Evolutionary conservation across 2,797 vertebrate species (phyloP).

Genomic region (Acipenser transmontanus): DNA sequence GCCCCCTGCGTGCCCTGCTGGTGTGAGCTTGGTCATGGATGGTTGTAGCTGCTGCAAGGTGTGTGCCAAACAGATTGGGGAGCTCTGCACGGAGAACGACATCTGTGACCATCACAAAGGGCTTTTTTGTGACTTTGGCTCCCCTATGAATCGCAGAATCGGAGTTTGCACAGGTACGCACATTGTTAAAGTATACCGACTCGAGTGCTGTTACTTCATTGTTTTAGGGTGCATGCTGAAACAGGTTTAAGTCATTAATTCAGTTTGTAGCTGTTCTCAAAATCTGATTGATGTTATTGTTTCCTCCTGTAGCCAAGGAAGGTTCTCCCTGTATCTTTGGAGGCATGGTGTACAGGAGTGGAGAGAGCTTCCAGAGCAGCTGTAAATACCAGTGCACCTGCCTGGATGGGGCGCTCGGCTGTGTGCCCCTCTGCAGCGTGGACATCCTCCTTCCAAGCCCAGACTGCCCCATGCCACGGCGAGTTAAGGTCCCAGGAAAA

Average conservation of each 20-base stretch:
- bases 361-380: slow-evolving; percentile 94
- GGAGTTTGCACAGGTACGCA: slow-evolving; percentile 89
- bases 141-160: slow-evolving; percentile 79
- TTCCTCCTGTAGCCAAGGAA: slow-evolving; percentile 67
- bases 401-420: slow-evolving; percentile 87
- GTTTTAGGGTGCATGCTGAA: neutral
- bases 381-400: slow-evolving; percentile 98
- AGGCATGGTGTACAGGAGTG: slow-evolving; percentile 85
- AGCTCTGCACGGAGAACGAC: slow-evolving; percentile 86
- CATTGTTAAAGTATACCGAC: too few relatives aligned
- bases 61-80: slow-evolving; percentile 92
- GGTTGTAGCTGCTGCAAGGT: slow-evolving; percentile 92
- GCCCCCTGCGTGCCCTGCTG: slow-evolving; percentile 72
- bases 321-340: slow-evolving; percentile 89
- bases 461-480: slow-evolving; percentile 84
- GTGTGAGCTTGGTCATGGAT: slow-evolving; percentile 83
- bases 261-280: too few relatives aligned
- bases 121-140: slow-evolving; percentile 90
- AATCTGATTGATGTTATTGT: too few relatives aligned
- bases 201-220: neutral
- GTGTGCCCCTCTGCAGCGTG: slow-evolving; percentile 89
- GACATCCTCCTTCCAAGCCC: slow-evolving; percentile 85
- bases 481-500: slow-evolving; percentile 88
- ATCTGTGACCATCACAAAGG: slow-evolving; percentile 90
- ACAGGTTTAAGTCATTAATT: too few relatives aligned